Percentiles rank a stretch among this genome's conserved stretches.
phyloP scores from a whole-genome alignment of 2,888 invertebrate genomes.

The Aelia acuminata region DNA sequence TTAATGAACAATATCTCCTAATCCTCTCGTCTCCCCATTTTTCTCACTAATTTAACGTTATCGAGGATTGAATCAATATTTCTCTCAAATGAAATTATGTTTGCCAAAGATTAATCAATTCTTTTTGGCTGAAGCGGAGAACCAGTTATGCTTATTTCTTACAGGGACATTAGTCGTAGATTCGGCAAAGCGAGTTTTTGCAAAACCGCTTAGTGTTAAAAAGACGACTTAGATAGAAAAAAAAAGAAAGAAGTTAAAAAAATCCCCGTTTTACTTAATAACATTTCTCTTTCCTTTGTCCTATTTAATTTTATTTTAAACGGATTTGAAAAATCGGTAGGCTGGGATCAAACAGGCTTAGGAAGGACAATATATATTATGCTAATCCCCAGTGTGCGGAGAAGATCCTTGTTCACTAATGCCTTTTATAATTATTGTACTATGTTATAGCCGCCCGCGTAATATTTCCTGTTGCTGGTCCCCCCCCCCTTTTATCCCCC shows the following conservation, averaged over 20 bases:
- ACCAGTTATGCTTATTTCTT: background rate
- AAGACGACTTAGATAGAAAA: background rate
- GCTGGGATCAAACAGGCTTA: background rate
- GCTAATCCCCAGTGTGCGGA: constrained; percentile 3
- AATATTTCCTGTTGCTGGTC: constrained; percentile 26
- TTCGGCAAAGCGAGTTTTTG: background rate
- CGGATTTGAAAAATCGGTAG: background rate
- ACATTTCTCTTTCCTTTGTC: background rate
- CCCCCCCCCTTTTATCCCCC: background rate
- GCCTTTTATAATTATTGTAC: constrained; percentile 32
- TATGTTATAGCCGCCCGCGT: background rate
- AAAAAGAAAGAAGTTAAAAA: background rate
- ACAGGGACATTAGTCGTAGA: background rate
- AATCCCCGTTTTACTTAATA: background rate
- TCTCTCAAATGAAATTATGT: background rate
- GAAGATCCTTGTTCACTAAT: background rate
- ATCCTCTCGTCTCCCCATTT: too few species aligned
- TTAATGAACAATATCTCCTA: too few species aligned
- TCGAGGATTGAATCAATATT: background rate
- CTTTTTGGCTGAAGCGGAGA: background rate
- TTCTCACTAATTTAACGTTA: too few species aligned
- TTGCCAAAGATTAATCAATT: background rate
- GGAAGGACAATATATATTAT: background rate
- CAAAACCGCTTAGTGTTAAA: background rate
- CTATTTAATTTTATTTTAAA: constrained; percentile 8